Base-by-base conservation (phyloP, 2,888 invertebrate species). In the Drosophila rubida region DNA sequence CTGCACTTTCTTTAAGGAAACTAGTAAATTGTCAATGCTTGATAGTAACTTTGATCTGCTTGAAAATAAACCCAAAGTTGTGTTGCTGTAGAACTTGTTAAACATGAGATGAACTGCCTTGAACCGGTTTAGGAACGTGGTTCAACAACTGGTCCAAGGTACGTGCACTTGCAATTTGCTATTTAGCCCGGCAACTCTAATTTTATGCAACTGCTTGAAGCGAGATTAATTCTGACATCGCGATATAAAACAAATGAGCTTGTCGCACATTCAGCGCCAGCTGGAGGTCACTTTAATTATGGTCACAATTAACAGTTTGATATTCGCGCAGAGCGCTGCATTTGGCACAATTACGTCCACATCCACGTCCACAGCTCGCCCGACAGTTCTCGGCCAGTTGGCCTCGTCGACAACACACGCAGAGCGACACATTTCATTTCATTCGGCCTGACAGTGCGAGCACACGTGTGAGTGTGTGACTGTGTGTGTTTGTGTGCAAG, bases 261-360 rank as follows among this genome's bases (percentile, higher is more conserved):
- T 58, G 70, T 61, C 61, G 45, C 48, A 41, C 46, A 32, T 44
- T 44, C 62, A 46, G 66, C 61, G 60, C 51, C 25, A 32, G 64
- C 68, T 62, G 64, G 77, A 72, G 80, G 79, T 86, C 83, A 86
- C 74, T 80, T 86, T 86, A 83, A 82, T 82, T 82, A 82, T 86
- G 82, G 86, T 73, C 83, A 82, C 82, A 81, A 81, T 81, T 81
- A 81, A 85, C 82, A 86, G 86, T 83, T 76, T 66, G 77, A 66
- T 71, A 62, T 71, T 53, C 49, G 59, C 54, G n/a, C 46, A 13
- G 54, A 46, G 19, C 55, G 32, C 37, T 53, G 73, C 69, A 74
- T 74, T 74, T 74, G 74, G 74, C 74, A 69, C 54, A 73, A 53
- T 64, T 73, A 44, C 59, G 45, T 16, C 7, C 13, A 19, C 45